Conservation (phyloP, 1,140 invertebrate genomes). For the Tyrophagus putrescentiae region DNA sequence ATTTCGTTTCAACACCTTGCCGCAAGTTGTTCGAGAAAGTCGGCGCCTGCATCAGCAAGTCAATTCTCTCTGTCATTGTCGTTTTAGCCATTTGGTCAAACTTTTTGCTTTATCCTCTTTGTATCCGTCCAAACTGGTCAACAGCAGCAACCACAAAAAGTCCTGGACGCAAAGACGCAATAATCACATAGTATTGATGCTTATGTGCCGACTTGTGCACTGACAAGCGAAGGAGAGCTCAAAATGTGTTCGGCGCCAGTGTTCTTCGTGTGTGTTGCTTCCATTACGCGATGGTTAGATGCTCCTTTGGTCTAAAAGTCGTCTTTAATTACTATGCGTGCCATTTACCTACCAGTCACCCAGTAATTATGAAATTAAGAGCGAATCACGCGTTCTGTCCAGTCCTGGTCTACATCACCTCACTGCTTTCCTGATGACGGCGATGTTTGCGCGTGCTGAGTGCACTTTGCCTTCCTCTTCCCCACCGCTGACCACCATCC, state of each 20-base stretch:
- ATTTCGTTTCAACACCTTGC: no score
- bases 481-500: no score
- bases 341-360: slow-evolving; percentile 1
- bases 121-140: no score
- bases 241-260: no score
- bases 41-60: no score
- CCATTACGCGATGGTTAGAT: slow-evolving; percentile 7
- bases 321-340: slow-evolving; percentile 9
- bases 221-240: no score
- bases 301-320: slow-evolving; percentile 10
- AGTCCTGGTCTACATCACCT: background rate
- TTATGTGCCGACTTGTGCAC: background rate
- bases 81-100: no score
- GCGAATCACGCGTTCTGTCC: slow-evolving; percentile 3
- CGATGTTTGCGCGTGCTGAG: background rate
- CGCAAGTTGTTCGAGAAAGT: no score
- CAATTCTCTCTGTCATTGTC: no score
- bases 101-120: no score
- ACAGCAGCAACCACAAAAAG: no score
- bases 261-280: background rate
- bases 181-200: slow-evolving; percentile 12
- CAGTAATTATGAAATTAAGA: slow-evolving; percentile 11
- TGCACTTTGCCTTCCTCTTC: background rate
- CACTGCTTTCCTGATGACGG: background rate
- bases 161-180: no score